These are phyloP conservation scores for Uropsilus gracilis DNA, from an alignment of 2,113 vertebrate genomes.

Conservation along the genomic window DNA sequence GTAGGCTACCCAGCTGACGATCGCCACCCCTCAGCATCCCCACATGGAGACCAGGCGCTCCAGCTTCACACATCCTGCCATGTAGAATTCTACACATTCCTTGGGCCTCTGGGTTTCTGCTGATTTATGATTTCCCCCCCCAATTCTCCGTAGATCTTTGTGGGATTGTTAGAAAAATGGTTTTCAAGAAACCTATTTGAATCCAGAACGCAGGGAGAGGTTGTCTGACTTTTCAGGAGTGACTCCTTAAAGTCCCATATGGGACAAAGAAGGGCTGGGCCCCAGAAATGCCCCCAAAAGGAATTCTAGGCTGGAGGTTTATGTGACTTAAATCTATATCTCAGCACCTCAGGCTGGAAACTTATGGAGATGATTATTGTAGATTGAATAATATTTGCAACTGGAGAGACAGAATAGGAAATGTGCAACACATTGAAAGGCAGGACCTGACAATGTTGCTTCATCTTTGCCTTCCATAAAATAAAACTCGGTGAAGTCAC, in stretches of 20 bases:
- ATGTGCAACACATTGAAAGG: not conserved
- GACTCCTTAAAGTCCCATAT: not conserved
- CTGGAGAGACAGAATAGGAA: not conserved
- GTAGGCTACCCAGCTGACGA: not conserved
- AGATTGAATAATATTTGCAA: not conserved
- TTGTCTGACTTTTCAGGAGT: not conserved
- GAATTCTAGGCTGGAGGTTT: not conserved
- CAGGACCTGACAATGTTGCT: not conserved
- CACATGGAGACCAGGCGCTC: not conserved
- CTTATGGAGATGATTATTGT: not conserved
- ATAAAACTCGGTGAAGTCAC: not conserved
- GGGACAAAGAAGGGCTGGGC: not conserved
- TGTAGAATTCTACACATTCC: not conserved
- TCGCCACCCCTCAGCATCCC: not conserved
- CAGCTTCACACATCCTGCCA: not conserved
- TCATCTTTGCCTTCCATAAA: not conserved
- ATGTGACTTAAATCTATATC: not conserved
- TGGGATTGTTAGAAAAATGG: not conserved
- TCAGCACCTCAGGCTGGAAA: not conserved
- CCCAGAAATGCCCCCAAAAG: not conserved
- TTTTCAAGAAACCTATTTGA: not conserved
- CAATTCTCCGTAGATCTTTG: not conserved
- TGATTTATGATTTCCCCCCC: not conserved
- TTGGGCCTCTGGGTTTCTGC: not conserved
- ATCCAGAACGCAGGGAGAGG: not conserved